Base-by-base conservation (phyloP, 2,113 vertebrate genomes). In the Probosciger aterrimus region DNA sequence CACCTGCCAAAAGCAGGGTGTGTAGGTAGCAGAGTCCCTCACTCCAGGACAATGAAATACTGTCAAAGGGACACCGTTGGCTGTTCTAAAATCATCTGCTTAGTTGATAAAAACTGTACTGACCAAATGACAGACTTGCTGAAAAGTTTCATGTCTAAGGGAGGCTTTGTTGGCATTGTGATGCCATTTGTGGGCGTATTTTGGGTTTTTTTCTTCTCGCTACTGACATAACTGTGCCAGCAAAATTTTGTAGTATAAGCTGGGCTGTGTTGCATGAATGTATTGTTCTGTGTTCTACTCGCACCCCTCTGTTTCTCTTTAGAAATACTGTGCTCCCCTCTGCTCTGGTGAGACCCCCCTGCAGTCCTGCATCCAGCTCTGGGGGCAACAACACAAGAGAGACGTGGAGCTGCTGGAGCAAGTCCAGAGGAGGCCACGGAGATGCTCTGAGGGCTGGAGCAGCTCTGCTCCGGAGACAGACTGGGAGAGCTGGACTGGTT, bases 171-270 rank as follows among this genome's bases (percentile, higher is more conserved):
- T 92, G 94, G 86, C 70, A 27, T 85, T 59, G 78, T 82, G 89
- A 91, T 93, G 94, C 91, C 80, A 83, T 81, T 96, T 92, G 95
- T 96, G 93, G 92, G 91, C 1, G 62, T 94, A 39, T 95, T 96
- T 95, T 67, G 88, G 60, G 5, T 68, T 93, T 92, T 92, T 86
- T 84, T 18, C 30, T 95, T 91, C 84, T 92, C 3, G 8, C 81
- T 95, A 3, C 89, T 95, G 94, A 90, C 91, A 90, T 89, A 96
- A 95, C 70, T 90, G 81, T 96, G 94, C 91, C 89, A 93, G 86
- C 50, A 91, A 86, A 92, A 93, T 89, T 74, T 35, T 88, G 71
- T 96, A 92, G 74, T 91, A 47, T 92, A 82, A 86, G 57, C 69
- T 4, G 20, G 39, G 43, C 44, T 86, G 35, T 24, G 69, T 93